Conservation (phyloP, 1,140 invertebrate genomes). For the Dreissena polymorpha region DNA sequence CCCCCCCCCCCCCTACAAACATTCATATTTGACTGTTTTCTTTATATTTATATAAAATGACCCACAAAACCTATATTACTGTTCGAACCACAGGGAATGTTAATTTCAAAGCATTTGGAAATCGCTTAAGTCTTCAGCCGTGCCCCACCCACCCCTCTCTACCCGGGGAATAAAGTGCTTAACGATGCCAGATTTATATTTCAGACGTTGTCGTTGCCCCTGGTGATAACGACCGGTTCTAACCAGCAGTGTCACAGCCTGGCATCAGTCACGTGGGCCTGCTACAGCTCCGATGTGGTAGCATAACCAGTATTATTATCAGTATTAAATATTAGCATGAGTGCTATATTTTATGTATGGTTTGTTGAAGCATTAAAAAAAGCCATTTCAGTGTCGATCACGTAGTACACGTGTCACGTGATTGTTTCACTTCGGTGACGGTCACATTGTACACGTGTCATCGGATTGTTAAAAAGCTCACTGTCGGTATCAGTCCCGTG, state of each 20-base stretch:
- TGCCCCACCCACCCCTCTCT: too few relatives aligned
- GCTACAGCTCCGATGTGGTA: conserved; percentile 2
- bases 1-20: background rate
- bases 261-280: background rate
- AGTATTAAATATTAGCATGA: background rate
- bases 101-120: background rate
- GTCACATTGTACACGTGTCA: too few relatives aligned
- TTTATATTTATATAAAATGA: background rate
- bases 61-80: background rate
- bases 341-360: too few relatives aligned
- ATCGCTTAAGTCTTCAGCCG: background rate
- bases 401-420: too few relatives aligned
- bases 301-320: background rate
- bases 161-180: too few relatives aligned
- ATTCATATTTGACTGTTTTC: background rate
- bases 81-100: background rate
- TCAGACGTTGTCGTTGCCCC: conserved; percentile 1
- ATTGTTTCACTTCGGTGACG: too few relatives aligned
- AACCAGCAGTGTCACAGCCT: background rate
- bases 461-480: too few relatives aligned
- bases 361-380: too few relatives aligned
- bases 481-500: too few relatives aligned
- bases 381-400: too few relatives aligned
- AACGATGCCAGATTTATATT: background rate
- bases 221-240: background rate